Evolutionary conservation across 1,140 invertebrate species (phyloP).

Genomic region (Dendroctonus valens): DNA sequence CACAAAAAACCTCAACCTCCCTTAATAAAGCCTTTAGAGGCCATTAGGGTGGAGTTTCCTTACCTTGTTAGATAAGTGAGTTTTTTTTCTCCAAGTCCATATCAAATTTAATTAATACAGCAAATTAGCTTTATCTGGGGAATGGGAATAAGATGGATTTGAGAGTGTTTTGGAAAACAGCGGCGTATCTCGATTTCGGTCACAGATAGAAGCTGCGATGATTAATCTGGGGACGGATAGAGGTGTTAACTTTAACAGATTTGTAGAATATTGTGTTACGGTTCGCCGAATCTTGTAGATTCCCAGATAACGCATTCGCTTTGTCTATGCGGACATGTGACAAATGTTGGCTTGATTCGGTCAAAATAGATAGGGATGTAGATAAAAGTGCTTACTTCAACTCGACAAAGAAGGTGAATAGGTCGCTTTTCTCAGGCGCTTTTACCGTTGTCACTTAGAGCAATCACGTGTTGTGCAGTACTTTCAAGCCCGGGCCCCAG

Average conservation of each 20-base stretch:
- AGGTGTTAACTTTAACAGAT: slow-evolving; percentile 40
- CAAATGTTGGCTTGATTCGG: slow-evolving; percentile 2
- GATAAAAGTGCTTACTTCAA: too few species aligned
- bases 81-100: slow-evolving; percentile 2
- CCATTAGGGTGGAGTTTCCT: slow-evolving; percentile 14
- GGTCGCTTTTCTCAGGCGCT: too few species aligned
- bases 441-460: too few species aligned
- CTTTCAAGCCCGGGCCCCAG: too few species aligned
- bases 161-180: slow-evolving; percentile 18
- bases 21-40: slow-evolving; percentile 14
- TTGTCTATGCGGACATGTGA: slow-evolving; percentile 12
- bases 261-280: slow-evolving; percentile 28
- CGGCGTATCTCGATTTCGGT: slow-evolving; percentile 19
- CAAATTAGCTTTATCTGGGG: slow-evolving; percentile 13
- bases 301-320: slow-evolving; percentile 9
- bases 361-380: too few species aligned
- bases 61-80: slow-evolving; percentile 8
- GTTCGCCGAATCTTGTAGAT: slow-evolving; percentile 13
- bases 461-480: too few species aligned
- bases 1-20: slow-evolving; percentile 10
- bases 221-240: slow-evolving; percentile 27
- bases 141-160: slow-evolving; percentile 18
- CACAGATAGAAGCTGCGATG: slow-evolving; percentile 32
- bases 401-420: too few species aligned
- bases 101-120: slow-evolving; percentile 23